Evolutionary conservation across 2,888 invertebrate species (phyloP), one percentile per base, ranked within the genome.

Genomic region (Drosophila kambysellisi): DNA sequence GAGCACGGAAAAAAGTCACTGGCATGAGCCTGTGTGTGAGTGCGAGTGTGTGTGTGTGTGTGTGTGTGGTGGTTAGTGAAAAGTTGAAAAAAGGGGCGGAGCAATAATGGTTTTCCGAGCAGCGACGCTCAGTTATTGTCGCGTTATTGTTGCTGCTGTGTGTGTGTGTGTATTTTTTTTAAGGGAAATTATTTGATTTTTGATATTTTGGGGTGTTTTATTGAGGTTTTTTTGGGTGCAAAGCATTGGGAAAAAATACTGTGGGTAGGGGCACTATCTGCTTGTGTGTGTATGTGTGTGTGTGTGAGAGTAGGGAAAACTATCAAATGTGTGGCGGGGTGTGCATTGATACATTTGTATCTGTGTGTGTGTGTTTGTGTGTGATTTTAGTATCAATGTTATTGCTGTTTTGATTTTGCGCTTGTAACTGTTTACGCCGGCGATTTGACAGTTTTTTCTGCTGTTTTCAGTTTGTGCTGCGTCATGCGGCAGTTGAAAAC

Each of bases 191-290:
- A 83, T 91, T 87, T 90, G 91, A 92, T 92, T 92, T 92, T 91
- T 92, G 91, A 91, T 92, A 91, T 91, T 92, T 91, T 92, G 92
- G 92, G 92, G 93, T 92, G 92, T 92, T 92, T 92, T 91, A 91
- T 89, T 87, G 91, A 88, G 89, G 90, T 92, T 92, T 92, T 46
- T 74, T 83, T 86, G 64, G 76, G 78, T 77, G 77, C 30, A 71
- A 76, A 76, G 32, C 46, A 17, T 43, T 76, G 52, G 72, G 72
- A 76, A 79, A 73, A 79, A 74, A 66, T 70, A 50, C 73, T 73
- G 72, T 84, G 83, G 79, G 82, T 74, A 69, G 52, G 32, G 43
- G 15, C 41, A 43, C 66, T 82, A 74, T 74, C 61, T 67, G 52
- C 32, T 43, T 63, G 48, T 37, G 7, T 35, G 25, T 39, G 35